Evolutionary conservation across 2,888 invertebrate genomes (phyloP), one percentile per base, ranked within the genome.

Genomic region (Rhaphigaster nebulosa): DNA sequence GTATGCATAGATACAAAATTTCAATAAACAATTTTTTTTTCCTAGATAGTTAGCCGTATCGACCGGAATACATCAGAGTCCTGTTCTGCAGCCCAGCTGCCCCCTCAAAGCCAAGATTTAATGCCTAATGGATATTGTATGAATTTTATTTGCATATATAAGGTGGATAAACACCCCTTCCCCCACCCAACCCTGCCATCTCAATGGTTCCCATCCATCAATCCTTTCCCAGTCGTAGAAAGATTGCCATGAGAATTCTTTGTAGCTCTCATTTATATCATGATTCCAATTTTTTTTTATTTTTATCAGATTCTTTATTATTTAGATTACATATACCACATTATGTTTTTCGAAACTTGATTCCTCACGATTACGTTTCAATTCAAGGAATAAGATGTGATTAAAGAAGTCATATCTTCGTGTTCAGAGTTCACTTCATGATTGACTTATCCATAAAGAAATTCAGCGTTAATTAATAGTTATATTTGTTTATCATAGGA

Each of bases 71-170:
- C 70, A 76, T 38, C 34, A 38, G 20, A 76, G 15, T 10, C 38
- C 29, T 29, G 29, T 18, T 29, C 4, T 18, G 65, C 15, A 29
- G 65, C 65, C 70, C 34, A 76, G 34, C 70, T 76, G 70, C 34
- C 70, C 10, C 29, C 15, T 23, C 70, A 70, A 38, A 56, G n/a
- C 34, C 54, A n/a, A 52, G 88, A 88, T 88, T 88, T 88, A 88
- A 56, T 88, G 50, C 88, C 88, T 88, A 50, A 52, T 88, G 88
- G 88, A 54, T 88, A 88, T 54, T 88, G 88, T 56, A 88, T 88
- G 88, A 88, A 88, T 88, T 87, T 54, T 88, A 88, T 88, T 88
- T 54, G 88, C 88, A 88, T 88, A 88, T 50, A 88, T 88, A 88
- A 88, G 84, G n/a, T 45, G 45, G 41, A 84, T 76, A 76, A 76